Conservation (phyloP, 2,797 vertebrate genomes). For the Pangasius krempfi region DNA sequence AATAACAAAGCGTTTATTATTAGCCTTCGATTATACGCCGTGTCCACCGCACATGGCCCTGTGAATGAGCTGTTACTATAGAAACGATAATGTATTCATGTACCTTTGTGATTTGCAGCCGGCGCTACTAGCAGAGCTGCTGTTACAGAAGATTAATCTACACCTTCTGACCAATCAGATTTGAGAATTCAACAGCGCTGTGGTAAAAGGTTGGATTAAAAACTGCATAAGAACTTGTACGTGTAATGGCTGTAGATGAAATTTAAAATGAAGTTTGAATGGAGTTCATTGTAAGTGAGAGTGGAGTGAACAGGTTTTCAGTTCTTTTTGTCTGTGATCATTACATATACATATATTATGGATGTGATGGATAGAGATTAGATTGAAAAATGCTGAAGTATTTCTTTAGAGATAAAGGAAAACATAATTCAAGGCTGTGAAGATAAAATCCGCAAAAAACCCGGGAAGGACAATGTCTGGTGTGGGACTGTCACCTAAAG, state of each 20-base stretch:
- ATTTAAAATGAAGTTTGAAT: constrained; percentile 1
- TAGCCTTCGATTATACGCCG: background rate
- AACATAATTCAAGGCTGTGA: background rate
- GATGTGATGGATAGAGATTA: background rate
- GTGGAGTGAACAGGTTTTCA: background rate
- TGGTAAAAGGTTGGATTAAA: background rate
- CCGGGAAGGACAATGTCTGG: background rate
- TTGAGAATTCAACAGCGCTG: background rate
- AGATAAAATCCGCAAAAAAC: background rate
- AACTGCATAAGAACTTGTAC: too few species aligned
- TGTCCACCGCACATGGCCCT: background rate
- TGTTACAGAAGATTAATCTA: background rate
- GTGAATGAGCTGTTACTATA: background rate
- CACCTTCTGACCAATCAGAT: background rate
- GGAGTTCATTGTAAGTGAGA: background rate
- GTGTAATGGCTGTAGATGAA: background rate
- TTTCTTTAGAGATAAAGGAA: background rate
- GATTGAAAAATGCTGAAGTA: background rate
- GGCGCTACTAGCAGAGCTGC: background rate
- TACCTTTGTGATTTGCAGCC: background rate
- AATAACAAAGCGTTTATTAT: background rate
- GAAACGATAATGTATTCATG: background rate
- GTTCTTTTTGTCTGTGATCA: background rate
- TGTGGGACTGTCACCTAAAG: background rate
- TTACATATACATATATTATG: too few species aligned